Percentiles rank a stretch among this genome's conserved stretches.
These are phyloP conservation scores for Rhaphigaster nebulosa DNA, from an alignment of 2,888 invertebrate genomes.

Conservation along the genomic window DNA sequence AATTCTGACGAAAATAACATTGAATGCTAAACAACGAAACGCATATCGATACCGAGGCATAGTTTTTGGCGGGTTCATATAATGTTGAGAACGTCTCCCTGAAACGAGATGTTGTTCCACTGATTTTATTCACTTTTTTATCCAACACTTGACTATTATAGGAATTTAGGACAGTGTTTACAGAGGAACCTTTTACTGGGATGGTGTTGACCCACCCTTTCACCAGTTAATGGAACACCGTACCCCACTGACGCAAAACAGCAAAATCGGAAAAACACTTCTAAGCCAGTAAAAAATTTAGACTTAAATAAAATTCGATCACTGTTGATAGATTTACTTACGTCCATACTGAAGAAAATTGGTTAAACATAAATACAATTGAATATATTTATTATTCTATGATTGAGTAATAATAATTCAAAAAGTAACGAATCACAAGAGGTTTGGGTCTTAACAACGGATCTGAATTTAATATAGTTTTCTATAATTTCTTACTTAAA, in stretches of 20 bases:
- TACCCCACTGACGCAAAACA: not conserved
- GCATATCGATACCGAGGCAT: too few relatives aligned
- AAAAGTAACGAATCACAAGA: too few relatives aligned
- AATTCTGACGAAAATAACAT: too few relatives aligned
- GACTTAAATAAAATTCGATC: not conserved
- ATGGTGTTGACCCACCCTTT: constrained; percentile 24
- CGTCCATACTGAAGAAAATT: not conserved
- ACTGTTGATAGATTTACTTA: not conserved
- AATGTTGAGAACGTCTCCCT: not conserved
- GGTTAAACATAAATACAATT: too few relatives aligned
- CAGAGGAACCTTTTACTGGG: not conserved
- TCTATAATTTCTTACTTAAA: too few relatives aligned
- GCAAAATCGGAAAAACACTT: not conserved
- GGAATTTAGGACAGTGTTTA: constrained; percentile 16
- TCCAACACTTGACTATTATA: constrained; percentile 4
- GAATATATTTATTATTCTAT: too few relatives aligned
- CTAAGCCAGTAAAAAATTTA: not conserved
- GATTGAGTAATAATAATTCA: too few relatives aligned
- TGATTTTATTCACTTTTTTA: constrained; percentile 31
- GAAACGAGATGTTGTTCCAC: not conserved
- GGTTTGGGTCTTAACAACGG: too few relatives aligned
- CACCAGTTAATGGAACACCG: constrained; percentile 22
- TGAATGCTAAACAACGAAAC: too few relatives aligned
- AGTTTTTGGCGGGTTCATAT: not conserved
- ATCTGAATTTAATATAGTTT: too few relatives aligned